Percentiles rank a stretch among this genome's conserved stretches.
Evolutionary conservation across 2,888 invertebrate genomes (phyloP).

Genomic region (Nephrotoma flavescens): DNA sequence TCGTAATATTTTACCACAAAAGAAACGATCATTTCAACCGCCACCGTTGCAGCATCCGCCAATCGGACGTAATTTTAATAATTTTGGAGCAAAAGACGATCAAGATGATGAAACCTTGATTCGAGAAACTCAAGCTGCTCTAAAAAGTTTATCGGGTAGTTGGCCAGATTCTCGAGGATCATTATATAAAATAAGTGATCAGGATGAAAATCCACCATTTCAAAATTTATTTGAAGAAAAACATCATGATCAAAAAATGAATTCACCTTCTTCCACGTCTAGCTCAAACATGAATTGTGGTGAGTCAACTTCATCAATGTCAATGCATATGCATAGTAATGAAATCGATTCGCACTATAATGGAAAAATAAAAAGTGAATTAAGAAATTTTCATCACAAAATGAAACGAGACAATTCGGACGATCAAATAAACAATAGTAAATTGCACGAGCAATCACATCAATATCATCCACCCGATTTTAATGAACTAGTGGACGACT

Average conservation of each 20-base stretch:
- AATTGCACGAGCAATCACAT: conserved; percentile 32
- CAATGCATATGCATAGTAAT: conserved; percentile 15
- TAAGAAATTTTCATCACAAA: conserved; percentile 17
- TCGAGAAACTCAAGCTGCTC: conserved; percentile 73
- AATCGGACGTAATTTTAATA: conserved; percentile 7
- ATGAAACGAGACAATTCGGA: conserved; percentile 27
- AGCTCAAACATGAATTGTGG: conserved; percentile 8
- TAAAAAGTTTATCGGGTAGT: conserved; percentile 74
- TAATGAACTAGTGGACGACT: conserved; percentile 61
- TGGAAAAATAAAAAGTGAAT: conserved; percentile 11
- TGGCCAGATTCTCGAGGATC: conserved; percentile 59
- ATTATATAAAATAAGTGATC: conserved; percentile 47
- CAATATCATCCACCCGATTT: conserved; percentile 60
- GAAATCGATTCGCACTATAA: conserved; percentile 15
- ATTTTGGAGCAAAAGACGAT: conserved; percentile 22
- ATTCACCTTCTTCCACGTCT: conserved; percentile 39
- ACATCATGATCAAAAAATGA: conserved; percentile 40
- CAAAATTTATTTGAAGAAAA: conserved; percentile 77
- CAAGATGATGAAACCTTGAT: conserved; percentile 73
- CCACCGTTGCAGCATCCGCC: not conserved
- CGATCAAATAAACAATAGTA: conserved; percentile 35
- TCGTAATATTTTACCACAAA: conserved; percentile 23
- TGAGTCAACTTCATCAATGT: not conserved
- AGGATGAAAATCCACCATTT: conserved; percentile 66
- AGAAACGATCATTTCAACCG: conserved; percentile 22